Evolutionary conservation across 2,888 invertebrate species (phyloP).

Genomic region (Lepidocyrtoides sp.): DNA sequence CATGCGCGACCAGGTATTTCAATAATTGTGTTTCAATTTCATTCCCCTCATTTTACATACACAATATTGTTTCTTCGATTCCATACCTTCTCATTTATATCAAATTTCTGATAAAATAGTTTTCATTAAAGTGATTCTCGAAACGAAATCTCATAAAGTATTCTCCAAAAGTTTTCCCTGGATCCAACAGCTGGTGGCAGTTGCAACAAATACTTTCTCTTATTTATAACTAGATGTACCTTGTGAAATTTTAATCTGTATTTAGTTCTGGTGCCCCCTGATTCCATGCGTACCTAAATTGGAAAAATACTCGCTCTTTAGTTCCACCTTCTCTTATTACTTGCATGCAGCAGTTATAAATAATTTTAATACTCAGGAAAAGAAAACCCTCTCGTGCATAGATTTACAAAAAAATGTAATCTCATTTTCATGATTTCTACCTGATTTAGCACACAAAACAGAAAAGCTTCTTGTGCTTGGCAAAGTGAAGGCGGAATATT

Average conservation of each 20-base stretch:
- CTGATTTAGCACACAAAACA: background rate
- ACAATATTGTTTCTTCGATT: too few species aligned
- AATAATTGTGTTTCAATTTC: too few species aligned
- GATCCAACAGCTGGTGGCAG: too few species aligned
- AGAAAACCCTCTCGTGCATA: background rate
- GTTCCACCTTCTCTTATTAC: slow-evolving; percentile 37
- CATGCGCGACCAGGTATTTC: too few species aligned
- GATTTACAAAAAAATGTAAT: background rate
- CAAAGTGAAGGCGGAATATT: background rate
- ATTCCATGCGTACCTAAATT: background rate
- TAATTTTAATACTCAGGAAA: background rate
- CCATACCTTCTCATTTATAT: too few species aligned
- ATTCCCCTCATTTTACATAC: too few species aligned
- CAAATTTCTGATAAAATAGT: too few species aligned
- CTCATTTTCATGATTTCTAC: slow-evolving; percentile 29
- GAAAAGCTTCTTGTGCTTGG: background rate
- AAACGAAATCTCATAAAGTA: background rate
- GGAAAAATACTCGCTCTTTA: background rate
- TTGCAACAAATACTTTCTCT: background rate
- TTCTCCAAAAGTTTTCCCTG: too few species aligned
- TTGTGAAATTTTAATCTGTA: background rate
- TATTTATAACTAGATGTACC: background rate
- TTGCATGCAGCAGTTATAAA: background rate
- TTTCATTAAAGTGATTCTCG: background rate
- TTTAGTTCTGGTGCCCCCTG: background rate